Evolutionary conservation across 2,888 invertebrate genomes (phyloP).

Genomic region (Dermolepida albohirtum): DNA sequence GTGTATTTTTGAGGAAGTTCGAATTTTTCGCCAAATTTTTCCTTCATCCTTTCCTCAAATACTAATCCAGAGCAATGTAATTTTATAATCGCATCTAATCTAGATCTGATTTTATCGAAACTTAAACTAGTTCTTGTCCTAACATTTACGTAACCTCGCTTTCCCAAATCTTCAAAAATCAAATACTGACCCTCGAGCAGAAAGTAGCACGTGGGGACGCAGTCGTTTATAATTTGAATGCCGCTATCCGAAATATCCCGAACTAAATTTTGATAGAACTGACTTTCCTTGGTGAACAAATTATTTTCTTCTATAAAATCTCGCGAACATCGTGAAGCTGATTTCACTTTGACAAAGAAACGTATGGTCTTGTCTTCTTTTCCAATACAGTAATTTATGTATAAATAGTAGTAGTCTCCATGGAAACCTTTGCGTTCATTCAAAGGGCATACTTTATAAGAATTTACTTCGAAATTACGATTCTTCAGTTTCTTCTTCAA

Average conservation of each 20-base stretch:
- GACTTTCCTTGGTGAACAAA: conserved; percentile 67
- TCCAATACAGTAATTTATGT: background rate
- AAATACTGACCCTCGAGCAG: conserved; percentile 54
- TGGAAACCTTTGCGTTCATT: conserved; percentile 38
- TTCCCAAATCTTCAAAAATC: conserved; percentile 61
- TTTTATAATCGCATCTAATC: conserved; percentile 51
- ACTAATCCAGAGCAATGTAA: conserved; percentile 58
- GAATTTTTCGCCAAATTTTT: conserved; percentile 43
- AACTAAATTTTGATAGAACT: conserved; percentile 64
- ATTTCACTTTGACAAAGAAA: conserved; percentile 63
- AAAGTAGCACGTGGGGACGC: conserved; percentile 60
- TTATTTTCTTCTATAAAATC: conserved; percentile 63
- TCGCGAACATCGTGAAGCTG: too few species aligned
- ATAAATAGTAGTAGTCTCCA: conserved; percentile 43
- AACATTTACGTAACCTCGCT: conserved; percentile 53
- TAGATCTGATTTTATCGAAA: conserved; percentile 49
- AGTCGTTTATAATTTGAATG: conserved; percentile 51
- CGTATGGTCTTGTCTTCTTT: conserved; percentile 47
- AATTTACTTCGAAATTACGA: conserved; percentile 31
- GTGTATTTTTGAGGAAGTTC: conserved; percentile 52
- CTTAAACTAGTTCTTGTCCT: conserved; percentile 46
- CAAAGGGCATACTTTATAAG: conserved; percentile 39
- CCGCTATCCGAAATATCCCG: conserved; percentile 60
- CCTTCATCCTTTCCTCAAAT: conserved; percentile 55
- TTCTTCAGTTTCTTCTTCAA: conserved; percentile 38